A percentile compares a stretch with the other conserved stretches of the same genome.
Conservation (phyloP, 2,113 vertebrate genomes). For the Protobothrops mucrosquamatus region DNA sequence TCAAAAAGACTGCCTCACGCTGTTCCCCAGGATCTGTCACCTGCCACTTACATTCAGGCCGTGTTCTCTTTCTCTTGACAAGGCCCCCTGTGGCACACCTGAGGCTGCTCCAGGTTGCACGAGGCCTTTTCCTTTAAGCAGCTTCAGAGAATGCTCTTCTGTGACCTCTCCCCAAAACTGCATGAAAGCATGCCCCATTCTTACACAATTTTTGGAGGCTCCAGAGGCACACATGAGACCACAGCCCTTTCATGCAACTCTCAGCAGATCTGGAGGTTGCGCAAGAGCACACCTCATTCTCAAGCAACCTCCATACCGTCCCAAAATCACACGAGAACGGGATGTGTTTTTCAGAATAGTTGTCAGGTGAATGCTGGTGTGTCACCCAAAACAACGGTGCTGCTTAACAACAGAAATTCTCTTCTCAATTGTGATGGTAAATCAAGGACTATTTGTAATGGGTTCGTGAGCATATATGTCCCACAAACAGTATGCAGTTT, state of each 20-base stretch:
- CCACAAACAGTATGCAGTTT: neutral
- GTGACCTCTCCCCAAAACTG: neutral
- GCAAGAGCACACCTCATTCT: neutral
- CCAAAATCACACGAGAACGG: neutral
- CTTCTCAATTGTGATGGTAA: neutral
- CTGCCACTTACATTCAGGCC: no score
- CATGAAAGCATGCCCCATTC: neutral
- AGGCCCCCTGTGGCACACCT: no score
- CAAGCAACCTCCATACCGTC: neutral
- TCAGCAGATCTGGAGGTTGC: neutral
- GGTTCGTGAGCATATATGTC: neutral
- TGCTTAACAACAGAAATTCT: neutral
- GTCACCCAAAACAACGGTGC: neutral
- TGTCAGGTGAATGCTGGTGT: neutral
- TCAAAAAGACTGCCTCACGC: no score
- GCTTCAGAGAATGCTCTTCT: neutral
- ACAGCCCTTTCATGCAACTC: neutral
- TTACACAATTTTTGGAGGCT: neutral
- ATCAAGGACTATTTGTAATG: neutral
- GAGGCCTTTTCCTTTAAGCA: no score
- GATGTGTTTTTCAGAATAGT: neutral
- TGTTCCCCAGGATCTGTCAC: no score
- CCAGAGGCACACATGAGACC: neutral
- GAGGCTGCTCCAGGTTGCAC: no score
- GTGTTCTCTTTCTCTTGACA: neutral